Evolutionary conservation across 2,797 vertebrate species (phyloP).

Genomic region (Cheirogaleus major): DNA sequence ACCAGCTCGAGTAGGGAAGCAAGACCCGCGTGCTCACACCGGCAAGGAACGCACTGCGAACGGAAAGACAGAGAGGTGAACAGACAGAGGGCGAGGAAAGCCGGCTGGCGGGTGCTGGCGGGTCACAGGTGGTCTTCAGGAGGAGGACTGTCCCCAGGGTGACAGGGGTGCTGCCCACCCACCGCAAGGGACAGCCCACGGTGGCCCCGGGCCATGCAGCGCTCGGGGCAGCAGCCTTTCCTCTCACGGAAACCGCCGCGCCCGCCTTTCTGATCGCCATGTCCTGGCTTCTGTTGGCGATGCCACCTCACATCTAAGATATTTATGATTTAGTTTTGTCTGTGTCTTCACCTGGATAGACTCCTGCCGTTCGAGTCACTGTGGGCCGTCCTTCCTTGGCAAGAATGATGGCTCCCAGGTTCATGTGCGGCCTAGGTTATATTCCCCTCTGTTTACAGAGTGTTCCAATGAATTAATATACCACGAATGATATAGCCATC

Average conservation of each 20-base stretch:
- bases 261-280: rapidly evolving
- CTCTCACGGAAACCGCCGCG: rapidly evolving
- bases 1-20: neutral
- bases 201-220: neutral
- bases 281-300: no score
- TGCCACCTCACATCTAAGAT: rapidly evolving
- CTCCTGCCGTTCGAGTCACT: neutral
- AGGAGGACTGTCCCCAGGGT: rapidly evolving
- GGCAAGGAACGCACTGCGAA: rapidly evolving
- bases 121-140: neutral
- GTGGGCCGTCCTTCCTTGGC: neutral
- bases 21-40: rapidly evolving
- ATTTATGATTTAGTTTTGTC: no score
- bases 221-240: neutral
- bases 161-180: neutral
- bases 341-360: neutral
- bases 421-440: neutral
- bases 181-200: neutral
- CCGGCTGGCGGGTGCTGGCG: neutral
- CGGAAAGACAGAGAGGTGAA: neutral
- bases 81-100: no score
- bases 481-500: neutral
- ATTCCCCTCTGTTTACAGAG: neutral
- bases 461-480: neutral
- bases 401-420: neutral